A percentile compares a stretch with the other conserved stretches of the same genome.
Conservation (phyloP, 1,140 invertebrate species). For the Geopemphigus sp. region DNA sequence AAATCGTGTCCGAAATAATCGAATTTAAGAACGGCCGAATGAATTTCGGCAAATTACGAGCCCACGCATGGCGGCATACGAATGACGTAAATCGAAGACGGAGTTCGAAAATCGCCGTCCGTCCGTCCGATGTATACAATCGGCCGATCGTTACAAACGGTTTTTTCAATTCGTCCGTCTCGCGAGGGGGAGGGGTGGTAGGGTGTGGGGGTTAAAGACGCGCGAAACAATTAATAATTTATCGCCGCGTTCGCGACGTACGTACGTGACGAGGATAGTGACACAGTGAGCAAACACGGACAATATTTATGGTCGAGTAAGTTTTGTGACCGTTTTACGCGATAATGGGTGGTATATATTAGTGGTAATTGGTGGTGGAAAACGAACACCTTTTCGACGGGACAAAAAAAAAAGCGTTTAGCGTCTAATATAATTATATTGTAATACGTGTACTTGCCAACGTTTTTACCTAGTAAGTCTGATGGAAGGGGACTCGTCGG, state of each 20-base stretch:
- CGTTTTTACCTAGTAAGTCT: not conserved
- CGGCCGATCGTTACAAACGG: no score
- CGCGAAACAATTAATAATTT: slow-evolving; percentile 27
- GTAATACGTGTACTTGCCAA: slow-evolving; percentile 34
- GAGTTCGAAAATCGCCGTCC: no score
- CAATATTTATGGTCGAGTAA: slow-evolving; percentile 41
- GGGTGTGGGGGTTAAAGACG: slow-evolving; percentile 6
- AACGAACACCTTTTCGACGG: slow-evolving; percentile 7
- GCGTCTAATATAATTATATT: slow-evolving; percentile 21
- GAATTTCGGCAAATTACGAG: no score
- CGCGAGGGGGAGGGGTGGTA: no score
- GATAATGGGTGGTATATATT: not conserved
- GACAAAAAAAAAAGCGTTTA: not conserved
- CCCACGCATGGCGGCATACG: no score
- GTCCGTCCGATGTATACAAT: no score
- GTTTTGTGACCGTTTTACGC: slow-evolving; percentile 32
- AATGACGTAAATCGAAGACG: no score
- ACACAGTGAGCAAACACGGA: slow-evolving; percentile 33
- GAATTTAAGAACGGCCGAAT: no score
- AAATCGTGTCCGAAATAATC: no score
- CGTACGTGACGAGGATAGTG: not conserved
- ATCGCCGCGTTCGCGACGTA: not conserved
- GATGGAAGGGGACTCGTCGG: slow-evolving; percentile 21
- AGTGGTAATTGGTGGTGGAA: not conserved
- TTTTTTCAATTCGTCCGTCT: no score